Evolutionary conservation across 2,113 vertebrate genomes (phyloP).

Genomic region (Apodemus speciosus): DNA sequence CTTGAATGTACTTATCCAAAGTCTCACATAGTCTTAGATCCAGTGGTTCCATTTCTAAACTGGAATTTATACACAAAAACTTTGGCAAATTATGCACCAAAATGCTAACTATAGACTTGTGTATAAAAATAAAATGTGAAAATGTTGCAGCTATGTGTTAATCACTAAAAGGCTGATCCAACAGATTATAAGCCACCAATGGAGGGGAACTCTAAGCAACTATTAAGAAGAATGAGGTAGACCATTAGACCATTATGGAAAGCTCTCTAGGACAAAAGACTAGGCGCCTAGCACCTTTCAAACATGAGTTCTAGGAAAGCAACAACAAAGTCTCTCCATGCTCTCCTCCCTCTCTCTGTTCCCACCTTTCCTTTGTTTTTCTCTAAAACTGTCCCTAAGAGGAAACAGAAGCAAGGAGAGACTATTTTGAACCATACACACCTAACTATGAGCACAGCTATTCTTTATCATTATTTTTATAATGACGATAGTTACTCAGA

Average conservation of each 20-base stretch:
- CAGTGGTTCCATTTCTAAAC: constrained; percentile 12
- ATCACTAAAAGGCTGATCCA: constrained; percentile 26
- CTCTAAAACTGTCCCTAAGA: neutral
- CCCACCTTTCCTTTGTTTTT: neutral
- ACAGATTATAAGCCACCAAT: neutral
- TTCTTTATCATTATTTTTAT: neutral
- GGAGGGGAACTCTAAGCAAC: neutral
- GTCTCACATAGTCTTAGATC: neutral
- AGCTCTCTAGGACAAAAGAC: neutral
- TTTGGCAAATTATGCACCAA: neutral
- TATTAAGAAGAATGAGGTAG: constrained; percentile 61
- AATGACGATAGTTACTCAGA: neutral
- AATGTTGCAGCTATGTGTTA: neutral
- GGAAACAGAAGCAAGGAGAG: neutral
- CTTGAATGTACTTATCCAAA: neutral
- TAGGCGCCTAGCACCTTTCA: neutral
- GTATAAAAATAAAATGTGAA: constrained; percentile 64
- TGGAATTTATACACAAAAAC: neutral
- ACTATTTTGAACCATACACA: neutral
- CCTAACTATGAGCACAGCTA: neutral
- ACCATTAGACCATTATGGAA: constrained; percentile 25
- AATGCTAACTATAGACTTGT: neutral
- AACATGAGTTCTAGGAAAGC: neutral
- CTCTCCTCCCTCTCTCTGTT: neutral
- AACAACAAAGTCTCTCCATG: neutral